Base-by-base conservation (phyloP, 1,140 invertebrate species). In the Drosophila oshimai region DNA sequence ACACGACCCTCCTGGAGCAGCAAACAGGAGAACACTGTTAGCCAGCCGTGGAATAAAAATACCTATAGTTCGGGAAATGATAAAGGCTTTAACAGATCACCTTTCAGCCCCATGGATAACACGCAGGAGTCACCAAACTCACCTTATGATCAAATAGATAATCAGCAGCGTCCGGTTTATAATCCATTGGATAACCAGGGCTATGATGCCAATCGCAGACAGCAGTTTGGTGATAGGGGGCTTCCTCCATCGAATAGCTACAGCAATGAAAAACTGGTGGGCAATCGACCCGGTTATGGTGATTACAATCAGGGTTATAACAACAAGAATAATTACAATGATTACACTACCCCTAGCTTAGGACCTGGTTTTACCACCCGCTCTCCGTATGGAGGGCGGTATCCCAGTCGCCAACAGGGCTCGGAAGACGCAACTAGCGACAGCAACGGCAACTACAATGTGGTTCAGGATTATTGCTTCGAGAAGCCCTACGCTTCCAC, bases 391-490 rank as follows among this genome's bases (percentile, higher is more conserved):
- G 49, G 28, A n/a, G 34, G 29, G 22, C 67, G 49, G 1, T 44
- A 55, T 7, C 20, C 31, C 2, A 18, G 36, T n/a, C 34, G 39
- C 13, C 61, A 74, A 9, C 34, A 49, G 50, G 41, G 60, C 10
- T 4, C 13, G 0, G 26, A 39, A 6, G 44, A 62, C 10, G 12
- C 18, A 3, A 6, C n/a, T 20, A 15, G 18, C 9, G 34, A 39
- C 7, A 46, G 7, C 10, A 65, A 24, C 18, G 37, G 45, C 29
- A 65, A 58, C 28, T 89, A 74, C 31, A 87, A 73, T 33, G 61
- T 89, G 3, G 42, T 89, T 6, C 87, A 89, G 26, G 67, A 87
- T 12, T 90, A 81, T 18, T 90, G 89, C 45, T 87, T 68, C 5
- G 57, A 86, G 41, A 89, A 89, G 9, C 89, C 89, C 0, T 61